Evolutionary conservation across 2,888 invertebrate species (phyloP).

Genomic region (Microctonus aethiopoides): DNA sequence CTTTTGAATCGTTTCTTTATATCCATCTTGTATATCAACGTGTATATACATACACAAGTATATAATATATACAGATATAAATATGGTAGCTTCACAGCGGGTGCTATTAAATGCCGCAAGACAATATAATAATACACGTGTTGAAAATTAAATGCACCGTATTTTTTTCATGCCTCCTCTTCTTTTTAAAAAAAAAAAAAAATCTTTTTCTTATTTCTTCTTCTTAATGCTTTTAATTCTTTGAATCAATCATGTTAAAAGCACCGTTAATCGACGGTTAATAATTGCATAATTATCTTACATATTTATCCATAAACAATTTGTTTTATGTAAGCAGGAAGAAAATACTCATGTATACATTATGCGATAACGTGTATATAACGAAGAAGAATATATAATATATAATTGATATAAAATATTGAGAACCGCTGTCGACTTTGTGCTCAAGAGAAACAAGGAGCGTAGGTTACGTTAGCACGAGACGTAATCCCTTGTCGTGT

Average conservation of each 20-base stretch:
- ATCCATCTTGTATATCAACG: neutral
- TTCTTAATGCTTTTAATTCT: neutral
- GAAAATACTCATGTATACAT: neutral
- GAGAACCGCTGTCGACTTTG: constrained; percentile 27
- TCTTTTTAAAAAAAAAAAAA: too few relatives aligned
- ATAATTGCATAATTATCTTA: constrained; percentile 2
- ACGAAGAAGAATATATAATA: too few relatives aligned
- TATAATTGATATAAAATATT: constrained; percentile 12
- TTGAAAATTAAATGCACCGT: constrained; percentile 9
- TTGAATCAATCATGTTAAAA: neutral
- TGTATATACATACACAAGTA: neutral
- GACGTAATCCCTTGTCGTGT: constrained; percentile 38
- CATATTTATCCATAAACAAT: neutral
- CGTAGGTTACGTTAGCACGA: constrained; percentile 42
- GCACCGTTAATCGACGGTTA: neutral
- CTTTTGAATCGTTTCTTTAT: constrained; percentile 20
- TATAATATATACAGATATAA: neutral
- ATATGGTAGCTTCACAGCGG: constrained; percentile 10
- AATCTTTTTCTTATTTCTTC: too few relatives aligned
- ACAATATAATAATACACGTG: neutral
- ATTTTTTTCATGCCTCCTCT: neutral
- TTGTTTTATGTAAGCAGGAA: neutral
- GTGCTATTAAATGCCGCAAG: constrained; percentile 17
- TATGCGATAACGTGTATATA: neutral
- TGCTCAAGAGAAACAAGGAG: constrained; percentile 29